Evolutionary conservation across 1,140 invertebrate genomes (phyloP).

Genomic region (Ceratosolen solmsi): DNA sequence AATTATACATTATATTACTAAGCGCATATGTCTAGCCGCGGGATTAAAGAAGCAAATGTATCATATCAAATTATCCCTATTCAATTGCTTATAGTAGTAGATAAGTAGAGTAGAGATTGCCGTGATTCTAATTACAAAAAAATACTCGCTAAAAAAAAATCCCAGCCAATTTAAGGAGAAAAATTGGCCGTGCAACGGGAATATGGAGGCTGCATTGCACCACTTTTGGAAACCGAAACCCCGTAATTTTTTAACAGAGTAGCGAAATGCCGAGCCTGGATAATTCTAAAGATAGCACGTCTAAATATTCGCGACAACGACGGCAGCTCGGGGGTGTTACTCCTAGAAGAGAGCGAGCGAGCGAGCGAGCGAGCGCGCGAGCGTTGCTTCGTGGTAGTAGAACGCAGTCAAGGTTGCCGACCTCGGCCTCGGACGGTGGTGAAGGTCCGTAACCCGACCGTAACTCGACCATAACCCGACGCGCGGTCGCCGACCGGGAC

Average conservation of each 20-base stretch:
- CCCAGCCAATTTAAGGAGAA: no score
- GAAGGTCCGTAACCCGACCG: slow-evolving; percentile 66
- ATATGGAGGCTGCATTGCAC: no score
- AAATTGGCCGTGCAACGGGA: no score
- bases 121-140: no score
- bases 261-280: neutral
- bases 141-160: no score
- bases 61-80: no score
- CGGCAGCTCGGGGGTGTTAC: neutral
- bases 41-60: no score
- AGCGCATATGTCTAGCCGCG: no score
- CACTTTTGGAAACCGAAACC: neutral
- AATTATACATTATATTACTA: no score
- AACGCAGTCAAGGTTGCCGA: slow-evolving; percentile 55
- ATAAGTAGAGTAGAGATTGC: no score
- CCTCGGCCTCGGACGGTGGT: slow-evolving; percentile 57
- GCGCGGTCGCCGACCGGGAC: slow-evolving; percentile 61
- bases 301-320: slow-evolving; percentile 24
- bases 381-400: slow-evolving; percentile 34
- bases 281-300: slow-evolving; percentile 31
- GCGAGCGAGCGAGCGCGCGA: no score
- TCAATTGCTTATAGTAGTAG: no score
- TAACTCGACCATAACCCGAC: slow-evolving; percentile 63
- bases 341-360: slow-evolving; percentile 26
- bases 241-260: neutral